Base-by-base conservation (phyloP, 2,888 invertebrate genomes). In the Tetranychus truncatus region DNA sequence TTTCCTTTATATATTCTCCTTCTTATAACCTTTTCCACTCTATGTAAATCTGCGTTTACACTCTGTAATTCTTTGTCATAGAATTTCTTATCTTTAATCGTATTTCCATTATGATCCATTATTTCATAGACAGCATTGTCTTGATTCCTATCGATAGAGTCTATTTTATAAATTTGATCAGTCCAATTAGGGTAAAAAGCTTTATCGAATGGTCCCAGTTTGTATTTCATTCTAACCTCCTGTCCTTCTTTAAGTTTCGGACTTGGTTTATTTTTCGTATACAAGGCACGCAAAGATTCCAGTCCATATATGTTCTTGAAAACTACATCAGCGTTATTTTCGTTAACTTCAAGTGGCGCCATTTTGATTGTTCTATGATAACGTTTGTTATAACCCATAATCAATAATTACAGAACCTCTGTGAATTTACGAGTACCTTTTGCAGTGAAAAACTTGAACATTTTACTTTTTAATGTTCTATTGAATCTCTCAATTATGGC, bases 401-500 rank as follows among this genome's bases (percentile, higher is more conserved):
- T 44, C n/a, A 73, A 15, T 45, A 1, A 1, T 46, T 45, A 1
- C 1, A 73, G 24, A 24, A 71, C 71, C 1, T 71, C 71, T 1
- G 45, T 73, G 4, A 45, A 73, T 24, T 45, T 73, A 24, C 21
- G n/a, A 11, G 73, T 73, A 15, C 46, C 46, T 2, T 55, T 45
- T 9, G n/a, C 8, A 24, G 45, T 45, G 1, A 73, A 55, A 55
- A n/a, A 55, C n/a, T 44, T 66, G 7, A 69, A 81, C 75, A 81
- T 78, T 75, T 77, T 79, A 34, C 78, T 78, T 77, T 81, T 81
- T 15, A 82, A 67, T 6, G 80, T 81, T 73, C 81, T 73, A 76
- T 81, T 80, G n/a, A 80, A 80, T 6, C 82, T 73, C 77, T 82
- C 82, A 5, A 80, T 78, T 7, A 82, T 76, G 0, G 78, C 76